Conservation (phyloP, 2,888 invertebrate species). For the Psylliodes chrysocephalus region DNA sequence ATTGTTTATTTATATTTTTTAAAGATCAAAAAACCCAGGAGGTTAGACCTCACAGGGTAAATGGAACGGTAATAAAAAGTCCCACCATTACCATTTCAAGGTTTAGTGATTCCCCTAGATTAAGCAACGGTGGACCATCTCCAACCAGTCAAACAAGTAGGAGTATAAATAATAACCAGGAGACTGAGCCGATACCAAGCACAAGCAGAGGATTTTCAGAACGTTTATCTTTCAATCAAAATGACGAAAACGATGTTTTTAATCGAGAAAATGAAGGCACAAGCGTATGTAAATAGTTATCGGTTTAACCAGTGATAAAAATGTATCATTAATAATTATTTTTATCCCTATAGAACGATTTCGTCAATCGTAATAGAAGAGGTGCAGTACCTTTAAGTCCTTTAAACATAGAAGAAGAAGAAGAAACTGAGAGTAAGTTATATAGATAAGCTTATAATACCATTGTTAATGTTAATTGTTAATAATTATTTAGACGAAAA, state of each 20-base stretch:
- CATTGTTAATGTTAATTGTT: no score
- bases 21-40: slow-evolving; percentile 28
- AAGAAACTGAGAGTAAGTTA: neutral
- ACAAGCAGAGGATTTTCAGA: slow-evolving; percentile 3
- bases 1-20: no score
- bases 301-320: no score
- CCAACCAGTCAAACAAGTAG: no score
- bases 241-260: no score
- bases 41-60: slow-evolving; percentile 40
- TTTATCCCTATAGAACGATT: neutral
- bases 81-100: slow-evolving; percentile 38
- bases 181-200: neutral
- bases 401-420: neutral
- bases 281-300: no score
- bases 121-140: no score
- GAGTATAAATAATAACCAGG: no score
- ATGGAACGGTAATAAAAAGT: slow-evolving; percentile 38
- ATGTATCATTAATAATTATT: no score
- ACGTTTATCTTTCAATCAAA: no score
- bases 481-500: neutral
- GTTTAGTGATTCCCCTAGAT: slow-evolving; percentile 17
- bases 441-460: no score
- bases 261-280: no score
- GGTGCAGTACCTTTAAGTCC: neutral
- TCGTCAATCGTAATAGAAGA: neutral